Base-by-base conservation (phyloP, 2,888 invertebrate species). In the Baccha elongata region DNA sequence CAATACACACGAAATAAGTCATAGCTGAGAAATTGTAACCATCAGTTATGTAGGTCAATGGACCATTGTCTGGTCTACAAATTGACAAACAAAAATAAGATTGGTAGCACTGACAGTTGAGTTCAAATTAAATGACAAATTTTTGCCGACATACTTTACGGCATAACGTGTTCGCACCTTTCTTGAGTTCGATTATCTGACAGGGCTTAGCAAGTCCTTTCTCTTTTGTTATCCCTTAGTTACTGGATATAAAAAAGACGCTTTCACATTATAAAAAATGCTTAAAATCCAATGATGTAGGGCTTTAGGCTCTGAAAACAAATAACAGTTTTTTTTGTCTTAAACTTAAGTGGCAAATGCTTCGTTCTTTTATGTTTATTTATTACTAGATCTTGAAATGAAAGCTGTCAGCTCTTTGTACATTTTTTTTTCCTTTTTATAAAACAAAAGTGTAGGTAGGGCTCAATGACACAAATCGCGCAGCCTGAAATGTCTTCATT, bases 21-120 rank as follows among this genome's bases (percentile, higher is more conserved):
- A 58, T 68, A 73, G 64, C 44, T 50, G 37, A 72, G 67, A 64
- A 81, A 74, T 44, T 53, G 80, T 71, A 60, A 58, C 52, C 75
- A 37, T 62, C 80, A 26, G 48, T 42, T 68, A 80, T 68, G 68
- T 78, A 58, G 83, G 83, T 83, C 67, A 83, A 83, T 83, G 83
- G 83, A 73, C 68, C 72, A 83, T 42, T 58, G 75, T 50, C 50
- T 37, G 58, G 64, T 40, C 42, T 64, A 52, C 17, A 64, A 69
- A 29, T 40, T 42, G 29, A 67, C 55, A 65, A 55, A 26, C 13
- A 11, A 8, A 40, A 37, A 50, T 3, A 29, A 26, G 6, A 32
- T 6, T 62, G 53, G 55, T 65, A 52, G 37, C 37, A 60, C 60
- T 60, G 72, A 52, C 78, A 73, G 62, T 50, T 35, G 32, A 67